Evolutionary conservation across 2,888 invertebrate species (phyloP), one percentile per base, ranked within the genome.

Genomic region (Drosophila formosana): DNA sequence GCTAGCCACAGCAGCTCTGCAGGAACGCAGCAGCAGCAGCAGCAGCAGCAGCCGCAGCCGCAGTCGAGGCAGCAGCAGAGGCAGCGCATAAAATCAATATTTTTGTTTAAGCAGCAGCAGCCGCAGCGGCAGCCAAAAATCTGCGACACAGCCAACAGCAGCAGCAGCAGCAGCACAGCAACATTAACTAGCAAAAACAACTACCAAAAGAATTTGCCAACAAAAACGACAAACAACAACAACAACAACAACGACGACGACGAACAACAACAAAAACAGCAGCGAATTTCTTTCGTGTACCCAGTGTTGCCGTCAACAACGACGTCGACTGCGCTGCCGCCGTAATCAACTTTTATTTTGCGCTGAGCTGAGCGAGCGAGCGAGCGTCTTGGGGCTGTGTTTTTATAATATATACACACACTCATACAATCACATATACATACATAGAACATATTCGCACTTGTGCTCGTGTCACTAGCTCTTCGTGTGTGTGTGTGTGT

Each of bases 71-170:
- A 49, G 47, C 8, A 41, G 45, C 51, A 65, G 43, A 30, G 13
- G 55, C 51, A 69, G 60, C 77, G 79, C 80, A 82, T 80, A 83
- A 82, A 83, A 83, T 83, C 83, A 83, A 83, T 83, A 83, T 75
- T 83, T 83, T 86, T 82, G 69, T 78, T 87, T 80, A 80, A 87
- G 87, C 84, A 81, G 57, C 43, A 37, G 80, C 77, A 34, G 34
- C 34, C 9, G 34, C 11, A 80, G 66, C 61, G 62, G 57, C 75
- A 66, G 63, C 71, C 68, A 82, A 87, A 88, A 81, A 80, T 85
- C 86, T 85, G 74, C 80, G 66, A 69, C 70, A 69, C 47, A 69
- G 4, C 37, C n/a, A 37, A 37, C 11, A 67, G 37, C 60, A 65
- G 46, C 63, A 53, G 55, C 9, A 69, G 69, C 65, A 66, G 61